Conservation (phyloP, 2,797 vertebrate genomes). For the Notolabrus celidotus region DNA sequence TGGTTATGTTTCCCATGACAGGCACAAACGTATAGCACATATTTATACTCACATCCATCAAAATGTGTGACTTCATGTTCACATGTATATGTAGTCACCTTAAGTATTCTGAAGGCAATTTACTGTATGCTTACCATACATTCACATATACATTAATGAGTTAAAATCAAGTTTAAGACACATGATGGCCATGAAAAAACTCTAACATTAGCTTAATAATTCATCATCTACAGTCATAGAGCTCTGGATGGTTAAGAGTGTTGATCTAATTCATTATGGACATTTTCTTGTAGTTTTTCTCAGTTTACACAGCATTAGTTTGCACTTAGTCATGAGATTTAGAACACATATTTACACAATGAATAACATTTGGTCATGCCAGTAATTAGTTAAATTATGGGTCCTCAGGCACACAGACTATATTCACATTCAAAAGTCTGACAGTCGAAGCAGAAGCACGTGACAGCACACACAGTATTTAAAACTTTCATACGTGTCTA, state of each 20-base stretch:
- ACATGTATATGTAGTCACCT: conserved; percentile 46
- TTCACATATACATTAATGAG: conserved; percentile 63
- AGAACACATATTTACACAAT: conserved; percentile 60
- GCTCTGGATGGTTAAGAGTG: conserved; percentile 34
- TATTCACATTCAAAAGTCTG: conserved; percentile 62
- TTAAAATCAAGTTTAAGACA: conserved; percentile 57
- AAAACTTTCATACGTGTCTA: conserved; percentile 36
- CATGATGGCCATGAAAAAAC: conserved; percentile 42
- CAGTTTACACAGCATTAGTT: conserved; percentile 26
- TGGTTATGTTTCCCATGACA: conserved; percentile 48
- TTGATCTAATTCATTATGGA: conserved; percentile 23
- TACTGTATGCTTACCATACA: conserved; percentile 53
- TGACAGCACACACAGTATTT: conserved; percentile 42
- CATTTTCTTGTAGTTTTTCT: conserved; percentile 8
- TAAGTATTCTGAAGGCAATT: conserved; percentile 46
- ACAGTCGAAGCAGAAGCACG: conserved; percentile 44
- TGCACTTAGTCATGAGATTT: conserved; percentile 25
- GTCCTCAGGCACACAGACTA: conserved; percentile 41
- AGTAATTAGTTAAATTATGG: conserved; percentile 35
- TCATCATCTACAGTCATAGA: conserved; percentile 42
- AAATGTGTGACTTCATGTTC: conserved; percentile 33
- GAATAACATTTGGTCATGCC: conserved; percentile 55
- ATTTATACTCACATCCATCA: conserved; percentile 58
- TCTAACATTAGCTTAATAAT: conserved; percentile 33
- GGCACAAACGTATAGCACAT: conserved; percentile 52